Conservation (phyloP, 2,888 invertebrate species). For the Cotesia congregata region DNA sequence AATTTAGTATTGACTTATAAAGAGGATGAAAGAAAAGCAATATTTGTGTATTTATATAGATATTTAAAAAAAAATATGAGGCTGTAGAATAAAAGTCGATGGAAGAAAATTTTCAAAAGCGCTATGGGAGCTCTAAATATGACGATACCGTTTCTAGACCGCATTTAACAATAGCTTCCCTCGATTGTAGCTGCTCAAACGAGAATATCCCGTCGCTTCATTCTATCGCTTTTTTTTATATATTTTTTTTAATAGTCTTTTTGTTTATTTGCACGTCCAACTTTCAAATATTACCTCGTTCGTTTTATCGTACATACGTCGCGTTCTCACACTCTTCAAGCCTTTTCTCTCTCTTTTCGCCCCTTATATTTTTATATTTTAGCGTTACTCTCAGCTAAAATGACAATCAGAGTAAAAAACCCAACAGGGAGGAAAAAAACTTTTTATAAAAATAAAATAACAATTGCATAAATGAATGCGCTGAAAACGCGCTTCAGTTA, state of each 20-base stretch:
- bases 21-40: neutral
- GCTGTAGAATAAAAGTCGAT: neutral
- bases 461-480: slow-evolving; percentile 31
- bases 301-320: slow-evolving; percentile 41
- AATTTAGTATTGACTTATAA: neutral
- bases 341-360: slow-evolving; percentile 4
- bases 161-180: slow-evolving; percentile 12
- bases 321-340: slow-evolving; percentile 26
- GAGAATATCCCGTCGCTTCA: slow-evolving; percentile 21
- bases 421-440: slow-evolving; percentile 6
- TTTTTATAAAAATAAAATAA: neutral
- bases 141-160: slow-evolving; percentile 13
- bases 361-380: neutral
- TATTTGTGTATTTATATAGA: neutral
- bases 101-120: slow-evolving; percentile 10
- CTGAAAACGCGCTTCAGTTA: slow-evolving; percentile 37
- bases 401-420: slow-evolving; percentile 20
- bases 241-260: slow-evolving; percentile 7
- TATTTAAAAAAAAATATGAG: neutral
- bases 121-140: slow-evolving; percentile 18
- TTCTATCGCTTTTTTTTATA: neutral
- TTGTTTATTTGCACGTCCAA: slow-evolving; percentile 23
- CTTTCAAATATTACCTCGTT: slow-evolving; percentile 28
- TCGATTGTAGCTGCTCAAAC: slow-evolving; percentile 12
- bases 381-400: slow-evolving; percentile 34